Percentiles rank a stretch among this genome's conserved stretches.
Conservation (phyloP, 2,888 invertebrate species). For the Elmis aenea region DNA sequence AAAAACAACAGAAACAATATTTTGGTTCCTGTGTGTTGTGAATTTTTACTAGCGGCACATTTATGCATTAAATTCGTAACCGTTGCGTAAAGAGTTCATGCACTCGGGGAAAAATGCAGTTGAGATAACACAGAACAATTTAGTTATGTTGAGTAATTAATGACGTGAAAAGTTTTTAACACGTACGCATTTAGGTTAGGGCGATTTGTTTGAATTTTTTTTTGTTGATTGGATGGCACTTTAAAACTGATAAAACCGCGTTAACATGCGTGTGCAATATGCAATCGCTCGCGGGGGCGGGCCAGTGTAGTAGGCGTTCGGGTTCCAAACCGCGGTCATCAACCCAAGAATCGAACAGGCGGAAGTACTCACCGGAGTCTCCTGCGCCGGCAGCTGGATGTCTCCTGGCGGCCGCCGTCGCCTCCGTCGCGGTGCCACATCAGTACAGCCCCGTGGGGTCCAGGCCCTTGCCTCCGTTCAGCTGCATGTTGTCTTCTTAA, state of each 20-base stretch:
- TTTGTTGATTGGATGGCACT: no score
- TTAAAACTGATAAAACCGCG: no score
- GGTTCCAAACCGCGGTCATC: conserved; percentile 37
- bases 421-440: conserved; percentile 45
- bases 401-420: conserved; percentile 47
- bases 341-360: conserved; percentile 30
- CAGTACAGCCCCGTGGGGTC: conserved; percentile 47
- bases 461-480: conserved; percentile 27
- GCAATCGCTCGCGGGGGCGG: conserved; percentile 32
- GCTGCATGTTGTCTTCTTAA: conserved; percentile 17
- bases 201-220: not conserved
- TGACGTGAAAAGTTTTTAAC: not conserved
- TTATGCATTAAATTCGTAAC: no score
- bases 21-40: conserved; percentile 39
- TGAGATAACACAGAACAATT: no score
- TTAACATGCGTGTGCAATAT: conserved; percentile 32
- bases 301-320: conserved; percentile 33
- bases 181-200: no score
- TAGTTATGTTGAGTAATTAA: not conserved
- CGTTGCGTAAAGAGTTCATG: no score
- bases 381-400: conserved; percentile 46
- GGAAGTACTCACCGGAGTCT: conserved; percentile 43
- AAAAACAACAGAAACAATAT: conserved; percentile 30
- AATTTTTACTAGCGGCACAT: conserved; percentile 35
- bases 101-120: no score